A percentile compares a stretch with the other conserved stretches of the same genome.
These are phyloP conservation scores for Melipona quadrifasciata DNA, from an alignment of 1,140 invertebrate genomes.

Conservation along the genomic window DNA sequence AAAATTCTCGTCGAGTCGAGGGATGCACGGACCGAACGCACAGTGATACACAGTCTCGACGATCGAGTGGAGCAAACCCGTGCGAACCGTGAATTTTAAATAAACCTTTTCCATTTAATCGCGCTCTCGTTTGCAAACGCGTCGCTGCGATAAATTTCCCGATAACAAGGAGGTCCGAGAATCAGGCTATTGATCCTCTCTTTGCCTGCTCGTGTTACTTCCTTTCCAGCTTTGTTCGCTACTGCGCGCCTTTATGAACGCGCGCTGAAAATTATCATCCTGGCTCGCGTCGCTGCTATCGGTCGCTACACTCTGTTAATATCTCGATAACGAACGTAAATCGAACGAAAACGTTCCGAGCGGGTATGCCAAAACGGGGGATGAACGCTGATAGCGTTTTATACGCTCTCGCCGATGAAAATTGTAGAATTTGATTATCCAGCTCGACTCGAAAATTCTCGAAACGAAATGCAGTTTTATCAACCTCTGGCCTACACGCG, in stretches of 20 bases:
- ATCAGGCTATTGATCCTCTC: slow-evolving; percentile 25
- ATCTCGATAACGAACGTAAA: neutral
- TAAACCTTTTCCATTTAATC: slow-evolving; percentile 15
- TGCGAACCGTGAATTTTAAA: neutral
- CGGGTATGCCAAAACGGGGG: too few species aligned
- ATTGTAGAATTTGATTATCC: too few species aligned
- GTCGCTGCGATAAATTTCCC: slow-evolving; percentile 36
- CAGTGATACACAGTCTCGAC: neutral
- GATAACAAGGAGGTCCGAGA: slow-evolving; percentile 21
- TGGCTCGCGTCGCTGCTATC: neutral
- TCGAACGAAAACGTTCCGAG: neutral
- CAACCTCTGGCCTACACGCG: too few species aligned
- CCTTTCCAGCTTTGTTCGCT: neutral
- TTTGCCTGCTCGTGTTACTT: neutral
- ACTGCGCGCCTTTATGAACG: too few species aligned
- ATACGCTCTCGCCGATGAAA: neutral
- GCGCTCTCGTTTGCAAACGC: slow-evolving; percentile 20
- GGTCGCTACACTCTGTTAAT: neutral
- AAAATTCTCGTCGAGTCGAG: too few species aligned
- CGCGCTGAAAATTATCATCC: slow-evolving; percentile 2
- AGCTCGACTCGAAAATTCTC: too few species aligned
- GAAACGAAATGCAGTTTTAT: too few species aligned
- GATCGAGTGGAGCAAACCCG: neutral
- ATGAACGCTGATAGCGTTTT: neutral
- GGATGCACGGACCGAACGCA: too few species aligned